These are phyloP conservation scores for Indicator indicator DNA, from an alignment of 2,113 vertebrate species.

Conservation along the genomic window DNA sequence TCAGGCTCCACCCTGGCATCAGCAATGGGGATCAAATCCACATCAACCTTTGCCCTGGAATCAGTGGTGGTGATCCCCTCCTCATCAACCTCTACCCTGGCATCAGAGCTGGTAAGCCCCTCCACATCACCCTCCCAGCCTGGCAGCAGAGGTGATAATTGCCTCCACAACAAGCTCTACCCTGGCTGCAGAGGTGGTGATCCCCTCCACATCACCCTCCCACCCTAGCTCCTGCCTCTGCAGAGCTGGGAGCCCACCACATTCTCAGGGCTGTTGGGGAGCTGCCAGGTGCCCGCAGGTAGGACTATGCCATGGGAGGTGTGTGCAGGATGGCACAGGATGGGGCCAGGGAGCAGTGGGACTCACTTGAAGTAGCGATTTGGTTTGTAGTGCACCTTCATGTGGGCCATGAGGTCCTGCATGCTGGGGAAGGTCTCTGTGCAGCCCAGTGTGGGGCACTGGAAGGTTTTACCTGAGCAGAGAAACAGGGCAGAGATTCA, in stretches of 20 bases:
- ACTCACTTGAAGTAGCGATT: constrained; percentile 96
- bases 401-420: constrained; percentile 91
- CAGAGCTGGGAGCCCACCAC: fast-evolving
- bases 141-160: no score
- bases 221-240: fast-evolving
- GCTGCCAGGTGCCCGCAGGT: background rate
- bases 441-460: constrained; percentile 85
- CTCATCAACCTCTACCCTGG: no score
- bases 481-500: background rate
- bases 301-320: fast-evolving
- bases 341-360: background rate
- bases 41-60: no score
- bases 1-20: background rate
- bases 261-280: background rate
- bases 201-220: background rate
- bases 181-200: no score
- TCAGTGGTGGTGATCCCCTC: no score
- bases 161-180: no score
- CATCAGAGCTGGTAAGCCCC: no score
- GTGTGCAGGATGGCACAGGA: background rate
- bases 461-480: constrained; percentile 81
- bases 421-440: constrained; percentile 86
- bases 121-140: no score
- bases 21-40: no score
- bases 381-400: constrained; percentile 92